Conservation (phyloP, 2,888 invertebrate species). For the Leistus spinibarbis region DNA sequence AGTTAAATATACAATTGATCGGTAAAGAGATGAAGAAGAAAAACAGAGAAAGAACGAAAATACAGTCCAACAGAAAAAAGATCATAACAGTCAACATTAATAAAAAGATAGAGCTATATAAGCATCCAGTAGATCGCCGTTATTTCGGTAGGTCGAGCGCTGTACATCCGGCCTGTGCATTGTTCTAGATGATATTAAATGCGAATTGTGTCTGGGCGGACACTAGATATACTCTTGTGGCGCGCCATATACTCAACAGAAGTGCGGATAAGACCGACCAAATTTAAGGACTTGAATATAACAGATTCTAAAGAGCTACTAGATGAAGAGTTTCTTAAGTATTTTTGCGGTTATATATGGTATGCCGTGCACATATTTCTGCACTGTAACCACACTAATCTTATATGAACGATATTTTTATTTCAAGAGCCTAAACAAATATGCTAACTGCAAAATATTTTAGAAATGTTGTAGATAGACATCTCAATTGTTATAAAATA, state of each 20-base stretch:
- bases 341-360: too few relatives aligned
- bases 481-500: too few relatives aligned
- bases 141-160: not conserved
- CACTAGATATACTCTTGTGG: not conserved
- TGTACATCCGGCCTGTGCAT: not conserved
- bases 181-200: not conserved
- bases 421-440: too few relatives aligned
- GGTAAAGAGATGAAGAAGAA: not conserved
- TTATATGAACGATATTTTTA: too few relatives aligned
- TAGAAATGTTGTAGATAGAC: too few relatives aligned
- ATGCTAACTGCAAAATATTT: too few relatives aligned
- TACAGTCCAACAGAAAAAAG: not conserved
- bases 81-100: slow-evolving; percentile 11
- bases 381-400: too few relatives aligned
- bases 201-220: not conserved
- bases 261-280: not conserved
- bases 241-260: not conserved
- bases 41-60: not conserved
- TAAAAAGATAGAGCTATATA: not conserved
- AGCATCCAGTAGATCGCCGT: not conserved
- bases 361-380: too few relatives aligned
- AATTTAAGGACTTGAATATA: not conserved
- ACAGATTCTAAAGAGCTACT: too few relatives aligned
- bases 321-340: too few relatives aligned
- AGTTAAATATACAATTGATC: not conserved